These are phyloP conservation scores for Zaprionus tsacasi DNA, from an alignment of 1,140 invertebrate genomes.

Conservation along the genomic window DNA sequence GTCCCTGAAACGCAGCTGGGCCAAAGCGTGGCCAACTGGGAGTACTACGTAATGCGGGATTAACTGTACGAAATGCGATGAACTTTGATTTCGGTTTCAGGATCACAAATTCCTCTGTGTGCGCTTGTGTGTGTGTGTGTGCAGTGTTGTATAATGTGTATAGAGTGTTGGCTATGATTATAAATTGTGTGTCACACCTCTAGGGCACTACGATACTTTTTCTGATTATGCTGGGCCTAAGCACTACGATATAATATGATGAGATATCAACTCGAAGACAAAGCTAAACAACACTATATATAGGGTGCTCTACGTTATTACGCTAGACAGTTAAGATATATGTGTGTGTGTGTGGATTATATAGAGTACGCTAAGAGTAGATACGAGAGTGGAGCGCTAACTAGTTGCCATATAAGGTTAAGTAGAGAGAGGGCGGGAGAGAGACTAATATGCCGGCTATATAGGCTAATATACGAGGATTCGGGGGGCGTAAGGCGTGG, in stretches of 20 bases:
- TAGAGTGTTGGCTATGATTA: conserved; percentile 9
- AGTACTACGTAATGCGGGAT: conserved; percentile 42
- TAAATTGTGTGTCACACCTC: conserved; percentile 44
- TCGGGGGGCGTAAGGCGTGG: conserved; percentile 12
- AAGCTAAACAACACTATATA: conserved; percentile 16
- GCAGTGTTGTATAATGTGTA: not conserved
- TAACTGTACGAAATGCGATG: conserved; percentile 17
- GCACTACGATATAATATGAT: conserved; percentile 26
- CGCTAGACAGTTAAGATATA: conserved; percentile 26
- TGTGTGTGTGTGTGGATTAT: not conserved
- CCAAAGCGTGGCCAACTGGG: conserved; percentile 25
- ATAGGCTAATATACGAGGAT: conserved; percentile 3
- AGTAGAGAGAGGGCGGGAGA: not conserved
- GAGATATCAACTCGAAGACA: conserved; percentile 12
- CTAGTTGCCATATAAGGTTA: not conserved
- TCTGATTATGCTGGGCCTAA: conserved; percentile 35
- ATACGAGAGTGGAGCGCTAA: not conserved
- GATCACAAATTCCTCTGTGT: conserved; percentile 6
- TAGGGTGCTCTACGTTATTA: conserved; percentile 1
- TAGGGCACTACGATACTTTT: conserved; percentile 22
- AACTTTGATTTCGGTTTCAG: conserved; percentile 11
- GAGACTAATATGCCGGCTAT: conserved; percentile 21
- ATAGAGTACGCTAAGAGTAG: conserved; percentile 2
- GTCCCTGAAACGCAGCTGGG: conserved; percentile 22
- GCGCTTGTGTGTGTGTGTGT: conserved; percentile 14